Conservation (phyloP, 2,888 invertebrate genomes). For the Kuschelorhynchus macadamiae region DNA sequence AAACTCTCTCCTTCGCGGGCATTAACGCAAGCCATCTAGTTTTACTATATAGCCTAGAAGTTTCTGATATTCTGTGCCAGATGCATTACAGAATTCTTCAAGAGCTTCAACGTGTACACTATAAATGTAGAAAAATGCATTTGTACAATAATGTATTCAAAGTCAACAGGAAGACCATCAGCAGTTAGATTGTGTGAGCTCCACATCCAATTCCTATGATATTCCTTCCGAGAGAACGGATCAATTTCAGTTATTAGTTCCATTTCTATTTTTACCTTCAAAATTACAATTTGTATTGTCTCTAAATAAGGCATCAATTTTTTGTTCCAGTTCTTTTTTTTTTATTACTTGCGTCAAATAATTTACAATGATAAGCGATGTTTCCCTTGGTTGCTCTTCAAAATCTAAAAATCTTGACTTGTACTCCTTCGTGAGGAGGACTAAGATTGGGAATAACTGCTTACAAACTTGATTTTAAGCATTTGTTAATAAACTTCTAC, state of each 20-base stretch:
- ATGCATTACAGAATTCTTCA: slow-evolving; percentile 1
- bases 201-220: slow-evolving; percentile 22
- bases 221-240: slow-evolving; percentile 46
- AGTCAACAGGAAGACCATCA: no score
- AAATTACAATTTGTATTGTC: slow-evolving; percentile 56
- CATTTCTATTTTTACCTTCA: slow-evolving; percentile 37
- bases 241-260: slow-evolving; percentile 56
- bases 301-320: slow-evolving; percentile 27
- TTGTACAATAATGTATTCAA: no score
- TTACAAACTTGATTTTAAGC: slow-evolving; percentile 60
- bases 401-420: slow-evolving; percentile 54
- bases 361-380: slow-evolving; percentile 54
- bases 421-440: slow-evolving; percentile 51
- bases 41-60: slow-evolving; percentile 15
- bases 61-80: slow-evolving; percentile 15
- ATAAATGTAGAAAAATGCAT: slow-evolving; percentile 7
- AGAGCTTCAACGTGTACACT: slow-evolving; percentile 14
- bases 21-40: slow-evolving; percentile 3
- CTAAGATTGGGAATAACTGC: slow-evolving; percentile 59
- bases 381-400: slow-evolving; percentile 53
- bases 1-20: not conserved
- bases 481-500: slow-evolving; percentile 55
- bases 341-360: slow-evolving; percentile 57
- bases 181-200: slow-evolving; percentile 2
- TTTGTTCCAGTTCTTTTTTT: slow-evolving; percentile 46